Base-by-base conservation (phyloP, 2,888 invertebrate genomes). In the Phanerotoma sp. region DNA sequence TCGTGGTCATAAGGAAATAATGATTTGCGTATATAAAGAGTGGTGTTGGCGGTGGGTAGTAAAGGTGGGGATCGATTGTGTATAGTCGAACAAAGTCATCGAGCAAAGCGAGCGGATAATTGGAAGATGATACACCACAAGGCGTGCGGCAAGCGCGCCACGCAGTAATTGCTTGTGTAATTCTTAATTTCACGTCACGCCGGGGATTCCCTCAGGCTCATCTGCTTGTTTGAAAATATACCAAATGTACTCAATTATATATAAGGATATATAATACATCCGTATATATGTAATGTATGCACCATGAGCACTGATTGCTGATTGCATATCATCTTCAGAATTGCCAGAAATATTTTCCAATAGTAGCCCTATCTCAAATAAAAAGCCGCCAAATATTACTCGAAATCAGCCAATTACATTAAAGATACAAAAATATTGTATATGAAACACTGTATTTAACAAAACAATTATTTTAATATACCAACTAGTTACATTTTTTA, bases 121-220 rank as follows among this genome's bases (percentile, higher is more conserved):
- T 72, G 71, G 71, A 72, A 70, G 72, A 72, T 72, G 73, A 72
- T 72, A 68, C 72, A 69, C 71, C 71, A 65, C 66, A 69, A 64
- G 70, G 66, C 67, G 63, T 63, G 65, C 64, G 65, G 67, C 66
- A 67, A 69, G 68, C 65, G 68, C 66, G 65, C 68, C 56, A 63
- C 58, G 58, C 61, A 67, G 69, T 73, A 73, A 73, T 73, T 72
- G 72, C 72, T 70, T 67, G 72, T 70, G 72, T 73, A 72, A 72
- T 73, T 73, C 70, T 72, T 73, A 73, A 73, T 73, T 73, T 72
- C 69, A 73, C 69, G 72, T 73, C 69, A 71, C 71, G 69, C 69
- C 67, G 69, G 66, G 55, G 66, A 71, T 71, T 68, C 66, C 67
- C 60, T 58, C 51, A 50, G 61, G 63, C 63, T 35, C 51, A 57